A percentile compares a stretch with the other conserved stretches of the same genome.
Conservation (phyloP, 2,113 vertebrate genomes). For the Paralichthys olivaceus region DNA sequence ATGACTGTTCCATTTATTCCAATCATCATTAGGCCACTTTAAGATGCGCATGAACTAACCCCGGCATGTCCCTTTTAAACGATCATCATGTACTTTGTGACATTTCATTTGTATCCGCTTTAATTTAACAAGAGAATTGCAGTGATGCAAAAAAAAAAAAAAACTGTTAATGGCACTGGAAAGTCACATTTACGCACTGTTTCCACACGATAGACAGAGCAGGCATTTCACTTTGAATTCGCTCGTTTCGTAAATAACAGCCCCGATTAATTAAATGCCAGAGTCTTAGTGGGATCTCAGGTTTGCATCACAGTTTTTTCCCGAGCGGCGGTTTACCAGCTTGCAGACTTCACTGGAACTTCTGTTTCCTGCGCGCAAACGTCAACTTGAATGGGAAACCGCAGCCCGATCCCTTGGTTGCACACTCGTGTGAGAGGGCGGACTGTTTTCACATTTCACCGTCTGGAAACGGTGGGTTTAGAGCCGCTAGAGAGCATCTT, state of each 20-base stretch:
- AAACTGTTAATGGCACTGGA: background rate
- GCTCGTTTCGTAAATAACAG: background rate
- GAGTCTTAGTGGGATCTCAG: background rate
- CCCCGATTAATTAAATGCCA: background rate
- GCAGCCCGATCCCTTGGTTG: slow-evolving; percentile 39
- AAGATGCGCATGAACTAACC: background rate
- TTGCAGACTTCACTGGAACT: slow-evolving; percentile 42
- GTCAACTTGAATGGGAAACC: slow-evolving; percentile 49
- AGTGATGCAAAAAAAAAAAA: background rate
- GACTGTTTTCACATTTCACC: slow-evolving; percentile 19
- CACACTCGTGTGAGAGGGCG: slow-evolving; percentile 13
- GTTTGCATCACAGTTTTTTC: background rate
- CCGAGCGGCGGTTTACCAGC: background rate
- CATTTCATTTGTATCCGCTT: background rate
- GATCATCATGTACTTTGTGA: background rate
- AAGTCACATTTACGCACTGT: background rate
- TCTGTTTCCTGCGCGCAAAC: slow-evolving; percentile 46
- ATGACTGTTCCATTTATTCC: background rate
- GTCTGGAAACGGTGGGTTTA: background rate
- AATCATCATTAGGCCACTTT: background rate
- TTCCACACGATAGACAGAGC: background rate
- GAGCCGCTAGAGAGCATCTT: slow-evolving; percentile 51
- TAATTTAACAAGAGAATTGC: background rate
- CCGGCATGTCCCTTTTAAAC: background rate
- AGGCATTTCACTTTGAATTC: background rate